phyloP scores from a whole-genome alignment of 92 coral and sea anemone genomes.

The Zoanthus sansibaricus region DNA sequence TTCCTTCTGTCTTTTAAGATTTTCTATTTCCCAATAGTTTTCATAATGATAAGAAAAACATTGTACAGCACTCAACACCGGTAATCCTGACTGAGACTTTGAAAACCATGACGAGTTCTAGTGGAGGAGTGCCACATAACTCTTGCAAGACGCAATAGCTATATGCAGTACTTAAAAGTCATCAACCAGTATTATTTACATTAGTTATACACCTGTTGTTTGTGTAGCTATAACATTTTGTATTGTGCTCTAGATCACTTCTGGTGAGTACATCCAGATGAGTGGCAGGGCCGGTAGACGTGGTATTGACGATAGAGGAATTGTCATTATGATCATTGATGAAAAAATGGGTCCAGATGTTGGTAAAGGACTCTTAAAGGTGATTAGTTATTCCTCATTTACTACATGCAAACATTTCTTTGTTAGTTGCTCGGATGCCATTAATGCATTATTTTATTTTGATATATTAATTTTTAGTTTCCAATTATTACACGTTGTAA shows the following conservation, averaged over 20 bases:
- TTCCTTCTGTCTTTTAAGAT: too few species aligned
- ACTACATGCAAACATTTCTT: not conserved
- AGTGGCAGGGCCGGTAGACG: slow-evolving; percentile 99
- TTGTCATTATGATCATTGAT: slow-evolving; percentile 92
- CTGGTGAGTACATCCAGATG: slow-evolving; percentile 99
- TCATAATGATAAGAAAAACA: too few species aligned
- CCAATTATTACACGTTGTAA: not conserved
- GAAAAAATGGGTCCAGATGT: slow-evolving; percentile 99
- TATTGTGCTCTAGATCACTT: slow-evolving; percentile 75
- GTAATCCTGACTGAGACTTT: too few species aligned
- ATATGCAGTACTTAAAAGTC: too few species aligned
- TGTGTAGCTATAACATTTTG: not conserved
- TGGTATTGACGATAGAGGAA: slow-evolving; percentile 97
- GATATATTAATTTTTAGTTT: not conserved
- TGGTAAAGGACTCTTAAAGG: slow-evolving; percentile 93
- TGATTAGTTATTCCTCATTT: not conserved
- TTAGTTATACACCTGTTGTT: not conserved
- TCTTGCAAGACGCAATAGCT: too few species aligned
- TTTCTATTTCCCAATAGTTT: too few species aligned
- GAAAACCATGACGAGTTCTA: too few species aligned
- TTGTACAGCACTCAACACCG: too few species aligned
- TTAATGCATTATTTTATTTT: not conserved
- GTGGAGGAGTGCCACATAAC: too few species aligned
- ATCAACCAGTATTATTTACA: not conserved
- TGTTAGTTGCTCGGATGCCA: not conserved